phyloP scores from a whole-genome alignment of 2,113 vertebrate genomes.

The Lutjanus erythropterus region DNA sequence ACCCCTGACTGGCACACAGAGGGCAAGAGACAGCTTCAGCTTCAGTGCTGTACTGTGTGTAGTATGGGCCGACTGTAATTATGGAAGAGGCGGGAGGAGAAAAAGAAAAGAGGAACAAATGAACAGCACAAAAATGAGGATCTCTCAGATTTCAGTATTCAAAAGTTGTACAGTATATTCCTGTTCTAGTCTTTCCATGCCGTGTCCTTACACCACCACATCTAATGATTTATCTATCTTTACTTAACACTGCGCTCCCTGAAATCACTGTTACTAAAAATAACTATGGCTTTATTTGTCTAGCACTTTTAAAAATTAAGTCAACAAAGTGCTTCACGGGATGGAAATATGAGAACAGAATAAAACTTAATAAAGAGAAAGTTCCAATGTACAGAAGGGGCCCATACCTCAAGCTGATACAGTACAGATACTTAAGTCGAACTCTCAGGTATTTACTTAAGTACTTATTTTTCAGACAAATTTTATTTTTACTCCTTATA shows the following conservation, averaged over 20 bases:
- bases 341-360: neutral
- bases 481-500: too few species aligned
- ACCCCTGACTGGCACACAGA: constrained; percentile 15
- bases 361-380: neutral
- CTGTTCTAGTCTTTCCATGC: neutral
- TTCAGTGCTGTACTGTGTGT: neutral
- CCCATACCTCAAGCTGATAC: too few species aligned
- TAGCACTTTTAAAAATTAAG: neutral
- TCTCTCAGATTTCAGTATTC: neutral
- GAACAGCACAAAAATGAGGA: neutral
- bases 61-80: neutral
- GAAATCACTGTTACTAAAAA: neutral
- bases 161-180: neutral
- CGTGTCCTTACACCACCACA: neutral
- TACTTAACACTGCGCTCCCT: neutral
- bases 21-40: constrained; percentile 4
- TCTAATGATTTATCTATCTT: neutral
- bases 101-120: constrained; percentile 3
- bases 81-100: neutral
- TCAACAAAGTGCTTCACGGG: neutral
- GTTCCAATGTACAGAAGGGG: too few species aligned
- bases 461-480: too few species aligned
- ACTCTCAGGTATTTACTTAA: too few species aligned
- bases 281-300: neutral
- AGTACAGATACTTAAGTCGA: too few species aligned